phyloP scores from a whole-genome alignment of 2,888 invertebrate species.

The Osedax fenrisi region DNA sequence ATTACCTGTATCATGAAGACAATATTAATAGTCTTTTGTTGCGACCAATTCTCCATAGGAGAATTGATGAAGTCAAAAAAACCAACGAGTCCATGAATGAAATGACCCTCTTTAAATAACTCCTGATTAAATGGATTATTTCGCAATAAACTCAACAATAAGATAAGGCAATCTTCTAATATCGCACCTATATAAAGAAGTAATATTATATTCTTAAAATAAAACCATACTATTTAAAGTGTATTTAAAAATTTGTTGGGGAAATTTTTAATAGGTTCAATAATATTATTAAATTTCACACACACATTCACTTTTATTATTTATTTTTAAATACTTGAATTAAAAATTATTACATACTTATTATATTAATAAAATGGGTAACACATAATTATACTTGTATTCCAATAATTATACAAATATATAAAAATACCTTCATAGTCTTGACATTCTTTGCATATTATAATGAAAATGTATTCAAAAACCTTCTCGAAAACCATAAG shows the following conservation, averaged over 20 bases:
- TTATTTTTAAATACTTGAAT: too few relatives aligned
- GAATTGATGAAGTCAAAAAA: slow-evolving; percentile 60
- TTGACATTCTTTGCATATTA: slow-evolving; percentile 77
- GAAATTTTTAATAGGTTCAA: too few relatives aligned
- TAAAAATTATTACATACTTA: too few relatives aligned
- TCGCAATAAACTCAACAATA: slow-evolving; percentile 80
- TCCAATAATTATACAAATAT: too few relatives aligned
- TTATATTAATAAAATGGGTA: too few relatives aligned
- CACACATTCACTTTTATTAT: too few relatives aligned
- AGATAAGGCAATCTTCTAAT: slow-evolving; percentile 85
- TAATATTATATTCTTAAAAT: too few relatives aligned
- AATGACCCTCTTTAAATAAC: slow-evolving; percentile 93
- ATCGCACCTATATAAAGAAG: slow-evolving; percentile 71
- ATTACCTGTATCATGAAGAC: slow-evolving; percentile 79
- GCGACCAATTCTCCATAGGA: slow-evolving; percentile 58
- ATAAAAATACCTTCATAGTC: too few relatives aligned
- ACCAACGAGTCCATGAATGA: slow-evolving; percentile 74
- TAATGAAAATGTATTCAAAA: slow-evolving; percentile 84
- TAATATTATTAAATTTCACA: too few relatives aligned
- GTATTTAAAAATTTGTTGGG: too few relatives aligned
- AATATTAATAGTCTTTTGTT: slow-evolving; percentile 72
- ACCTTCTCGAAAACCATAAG: slow-evolving; percentile 98
- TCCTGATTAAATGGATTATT: slow-evolving; percentile 95
- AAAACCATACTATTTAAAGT: too few relatives aligned
- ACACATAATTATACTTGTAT: too few relatives aligned